Evolutionary conservation across 2,888 invertebrate species (phyloP), one percentile per base, ranked within the genome.

Genomic region (Drosophila pegasa): DNA sequence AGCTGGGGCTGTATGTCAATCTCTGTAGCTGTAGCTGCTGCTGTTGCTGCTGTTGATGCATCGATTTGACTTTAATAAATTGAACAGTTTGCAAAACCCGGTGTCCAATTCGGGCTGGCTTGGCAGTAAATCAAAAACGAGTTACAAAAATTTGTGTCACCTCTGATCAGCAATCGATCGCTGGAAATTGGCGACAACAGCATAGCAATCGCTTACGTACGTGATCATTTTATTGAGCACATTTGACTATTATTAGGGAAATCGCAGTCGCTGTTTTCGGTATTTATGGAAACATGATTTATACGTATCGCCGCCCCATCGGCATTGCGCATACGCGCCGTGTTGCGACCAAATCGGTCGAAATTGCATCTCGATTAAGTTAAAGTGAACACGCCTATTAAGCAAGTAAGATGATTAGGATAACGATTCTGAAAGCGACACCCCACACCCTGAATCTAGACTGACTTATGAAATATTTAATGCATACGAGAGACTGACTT

Each of bases 221-320:
- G 85, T 85, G 85, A 80, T 70, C 76, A 85, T 73, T 88, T 84
- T 89, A 80, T 89, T 83, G 81, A 89, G 77, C 83, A 80, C 78
- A 91, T 91, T 91, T 91, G 89, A 91, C 89, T 91, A 90, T 90
- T 91, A 90, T 83, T 89, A 91, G 90, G 90, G 90, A 90, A 90
- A 90, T 90, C 86, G 65, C 69, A 61, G 69, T 80, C 18, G 77
- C 80, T 47, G 63, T 48, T 57, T 61, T 80, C 62, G 66, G 58
- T 86, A 65, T 86, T 86, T 86, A 86, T 87, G 86, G 88, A 83
- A 89, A 88, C 89, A 89, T 88, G 89, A 89, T 89, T 89, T 88
- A 87, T 45, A 45, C 29, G 45, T 82, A 80, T 87, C 75, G 78
- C 50, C 78, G 76, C 71, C 54, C 54, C 74, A 75, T 61, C 68